Conservation (phyloP, 2,888 invertebrate species). For the Ectemnius cavifrons region DNA sequence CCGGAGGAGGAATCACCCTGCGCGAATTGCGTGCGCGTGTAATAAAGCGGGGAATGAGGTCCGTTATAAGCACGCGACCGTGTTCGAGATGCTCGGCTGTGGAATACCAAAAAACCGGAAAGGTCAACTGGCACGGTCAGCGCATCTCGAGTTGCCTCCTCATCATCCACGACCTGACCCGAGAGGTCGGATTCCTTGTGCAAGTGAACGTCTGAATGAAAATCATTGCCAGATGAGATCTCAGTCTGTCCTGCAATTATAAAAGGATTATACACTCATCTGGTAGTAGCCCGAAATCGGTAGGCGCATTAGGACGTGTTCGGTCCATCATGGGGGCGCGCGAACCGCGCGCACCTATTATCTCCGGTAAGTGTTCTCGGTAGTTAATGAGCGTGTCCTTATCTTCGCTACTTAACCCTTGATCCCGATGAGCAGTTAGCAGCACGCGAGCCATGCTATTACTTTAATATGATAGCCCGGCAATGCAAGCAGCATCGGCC, state of each 20-base stretch:
- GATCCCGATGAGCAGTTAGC: slow-evolving; percentile 6
- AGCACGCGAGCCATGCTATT: slow-evolving; percentile 33
- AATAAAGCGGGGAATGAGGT: slow-evolving; percentile 31
- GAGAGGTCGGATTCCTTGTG: too few relatives aligned
- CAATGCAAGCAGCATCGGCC: slow-evolving; percentile 23
- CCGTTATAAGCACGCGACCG: slow-evolving; percentile 47
- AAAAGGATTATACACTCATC: too few relatives aligned
- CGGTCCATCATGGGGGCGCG: too few relatives aligned
- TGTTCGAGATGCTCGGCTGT: slow-evolving; percentile 10
- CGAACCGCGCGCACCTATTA: background rate
- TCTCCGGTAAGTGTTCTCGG: slow-evolving; percentile 1
- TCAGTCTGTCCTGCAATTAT: too few relatives aligned
- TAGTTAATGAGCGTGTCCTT: slow-evolving; percentile 19
- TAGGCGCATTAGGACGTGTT: too few relatives aligned
- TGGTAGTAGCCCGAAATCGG: too few relatives aligned
- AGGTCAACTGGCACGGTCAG: slow-evolving; percentile 21
- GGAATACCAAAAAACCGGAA: slow-evolving; percentile 44
- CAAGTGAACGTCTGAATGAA: too few relatives aligned
- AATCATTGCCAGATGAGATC: too few relatives aligned
- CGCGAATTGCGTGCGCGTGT: slow-evolving; percentile 28
- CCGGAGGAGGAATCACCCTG: slow-evolving; percentile 24
- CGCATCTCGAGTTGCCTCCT: background rate
- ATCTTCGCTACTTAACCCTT: slow-evolving; percentile 50
- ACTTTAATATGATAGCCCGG: slow-evolving; percentile 11
- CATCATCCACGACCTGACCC: too few relatives aligned